Evolutionary conservation across 92 coral and sea anemone genomes (phyloP).

Genomic region (Paragorgia papillata): DNA sequence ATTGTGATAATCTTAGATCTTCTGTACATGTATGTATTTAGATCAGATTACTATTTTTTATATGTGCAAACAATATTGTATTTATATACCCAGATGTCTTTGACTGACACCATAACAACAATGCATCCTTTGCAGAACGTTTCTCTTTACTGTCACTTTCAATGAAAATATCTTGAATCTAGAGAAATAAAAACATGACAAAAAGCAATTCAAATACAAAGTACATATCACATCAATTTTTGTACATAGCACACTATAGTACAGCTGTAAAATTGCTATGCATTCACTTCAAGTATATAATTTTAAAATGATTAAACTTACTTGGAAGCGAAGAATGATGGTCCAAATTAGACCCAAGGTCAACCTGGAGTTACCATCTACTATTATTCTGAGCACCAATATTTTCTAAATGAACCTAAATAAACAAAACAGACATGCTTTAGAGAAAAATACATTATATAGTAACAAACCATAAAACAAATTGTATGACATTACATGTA

Average conservation of each 20-base stretch:
- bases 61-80: no score
- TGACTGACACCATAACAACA: slow-evolving; percentile 94
- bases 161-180: slow-evolving; percentile 95
- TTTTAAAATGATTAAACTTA: slow-evolving; percentile 11
- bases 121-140: slow-evolving; percentile 98
- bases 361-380: slow-evolving; percentile 91
- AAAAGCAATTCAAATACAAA: not conserved
- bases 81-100: slow-evolving; percentile 98
- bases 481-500: no score
- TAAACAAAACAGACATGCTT: no score
- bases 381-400: slow-evolving; percentile 94
- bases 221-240: no score
- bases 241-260: no score
- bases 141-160: slow-evolving; percentile 97
- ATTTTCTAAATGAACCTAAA: slow-evolving; percentile 94
- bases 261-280: no score
- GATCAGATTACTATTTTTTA: no score
- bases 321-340: slow-evolving; percentile 98
- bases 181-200: not conserved
- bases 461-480: no score
- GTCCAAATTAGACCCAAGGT: slow-evolving; percentile 98
- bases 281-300: no score
- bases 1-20: no score
- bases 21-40: no score
- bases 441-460: no score